Evolutionary conservation across 64 coral and sea anemone genomes (phyloP), one percentile per base, ranked within the genome.

Genomic region (Actinia equina): DNA sequence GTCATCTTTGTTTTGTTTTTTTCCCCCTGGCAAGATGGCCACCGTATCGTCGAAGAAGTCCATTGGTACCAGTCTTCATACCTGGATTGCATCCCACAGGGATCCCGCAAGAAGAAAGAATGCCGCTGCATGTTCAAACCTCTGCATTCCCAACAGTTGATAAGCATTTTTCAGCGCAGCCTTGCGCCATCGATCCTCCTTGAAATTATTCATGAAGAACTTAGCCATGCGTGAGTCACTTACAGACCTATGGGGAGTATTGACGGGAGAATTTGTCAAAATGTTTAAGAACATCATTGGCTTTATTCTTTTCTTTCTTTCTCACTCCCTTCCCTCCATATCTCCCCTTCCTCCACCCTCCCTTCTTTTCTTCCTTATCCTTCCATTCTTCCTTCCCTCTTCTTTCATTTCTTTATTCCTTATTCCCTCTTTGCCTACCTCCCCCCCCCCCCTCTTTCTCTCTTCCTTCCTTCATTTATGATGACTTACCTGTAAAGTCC

Each of bases 91-190:
- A 86, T 99, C 97, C 97, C 93, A 99, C 11, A 99, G 86, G 25
- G 97, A 88, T 30, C 93, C 97, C 45, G 97, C 94, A n/a, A 99
- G 81, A 9, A 99, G 86, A 77, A 99, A 99, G 52, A 99, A 99
- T 0, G 97, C 97, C 14, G 93, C 97, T 59, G 97, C 97, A 71
- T 99, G 97, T 60, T 99, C 97, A 83, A 99, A 99, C 41, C 97
- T 92, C 88, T 99, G 97, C 60, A 92, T 99, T n/a, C 97, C 93
- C 13, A 99, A 61, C 52, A 99, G 59, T 26, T 94, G 94, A 52
- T 99, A 99, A 3, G 97, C 97, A 65, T 99, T 99, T 83, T 99
- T 99, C 11, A 99, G 58, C 54, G 97, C 97, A 5, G 97, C 97
- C 59, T 99, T 99, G 3, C 97, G 97, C 97, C 97, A 99, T 57